Evolutionary conservation across 2,888 invertebrate species (phyloP), one percentile per base, ranked within the genome.

Genomic region (Rhagophthalmus giganteus): DNA sequence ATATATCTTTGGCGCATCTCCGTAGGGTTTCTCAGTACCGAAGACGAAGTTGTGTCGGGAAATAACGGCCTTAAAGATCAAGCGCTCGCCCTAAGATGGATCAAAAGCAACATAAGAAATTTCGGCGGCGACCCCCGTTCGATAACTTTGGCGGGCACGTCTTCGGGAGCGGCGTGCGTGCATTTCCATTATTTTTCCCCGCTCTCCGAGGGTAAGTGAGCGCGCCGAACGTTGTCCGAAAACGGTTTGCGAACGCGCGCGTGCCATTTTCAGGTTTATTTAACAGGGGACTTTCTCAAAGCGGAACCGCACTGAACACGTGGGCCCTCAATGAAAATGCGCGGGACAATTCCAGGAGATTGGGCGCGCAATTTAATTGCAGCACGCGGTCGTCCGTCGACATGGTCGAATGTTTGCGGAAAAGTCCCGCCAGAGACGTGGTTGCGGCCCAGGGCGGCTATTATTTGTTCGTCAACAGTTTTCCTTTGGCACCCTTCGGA

Each of bases 271-370:
- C 65, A 80, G 82, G 79, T n/a, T 71, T 79, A 3, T 83, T 83
- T 63, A 69, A 76, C 57, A 73, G 80, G 25, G 87, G 85, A n/a
- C 81, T 84, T 28, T 86, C 88, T 0, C 79, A 81, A 66, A 88
- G 89, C 61, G 89, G 89, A 0, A 79, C 83, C 1, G 81, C 85
- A 0, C 74, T 88, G 4, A 74, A 80, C 27, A 78, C 82, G 0
- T 76, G 75, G 75, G 66, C 81, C 0, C 72, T 83, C 31, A 73
- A 78, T 0, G 73, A 79, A 56, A 78, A 78, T 20, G 78, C 83
- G 0, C 72, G 76, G 0, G 78, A 81, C 53, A 84, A 85, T 50
- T 80, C 87, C 0, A 76, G 76, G 54, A 74, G 79, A 16, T 67
- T 88, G 10, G 85, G 83, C 0, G 69, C 71, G 6, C 69, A 78